Conservation (phyloP, 64 coral and sea anemone genomes). For the Catalaphyllia jardinei region DNA sequence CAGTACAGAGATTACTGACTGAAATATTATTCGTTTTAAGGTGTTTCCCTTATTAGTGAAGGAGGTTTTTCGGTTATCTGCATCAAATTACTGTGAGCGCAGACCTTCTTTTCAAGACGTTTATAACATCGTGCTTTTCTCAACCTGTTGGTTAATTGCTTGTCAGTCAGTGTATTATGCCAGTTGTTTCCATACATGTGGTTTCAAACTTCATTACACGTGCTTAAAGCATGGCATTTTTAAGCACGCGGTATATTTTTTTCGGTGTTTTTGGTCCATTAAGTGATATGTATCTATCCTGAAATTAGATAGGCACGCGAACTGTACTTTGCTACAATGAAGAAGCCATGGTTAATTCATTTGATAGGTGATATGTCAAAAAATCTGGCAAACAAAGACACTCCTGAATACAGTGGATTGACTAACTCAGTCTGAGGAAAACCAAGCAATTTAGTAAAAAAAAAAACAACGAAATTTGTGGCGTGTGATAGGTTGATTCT, state of each 20-base stretch:
- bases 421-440: background rate
- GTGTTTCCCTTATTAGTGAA: background rate
- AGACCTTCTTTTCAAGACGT: background rate
- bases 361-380: background rate
- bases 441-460: background rate
- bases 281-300: background rate
- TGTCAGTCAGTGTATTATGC: background rate
- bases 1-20: background rate
- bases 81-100: background rate
- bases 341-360: background rate
- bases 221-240: background rate
- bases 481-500: background rate
- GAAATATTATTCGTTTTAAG: background rate
- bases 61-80: too few species aligned
- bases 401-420: background rate
- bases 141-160: slow-evolving; percentile 7
- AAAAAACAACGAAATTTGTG: too few species aligned
- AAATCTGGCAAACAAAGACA: background rate
- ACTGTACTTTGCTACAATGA: background rate
- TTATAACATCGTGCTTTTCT: background rate
- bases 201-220: background rate
- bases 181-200: slow-evolving; percentile 22
- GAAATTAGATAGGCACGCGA: background rate
- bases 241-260: background rate
- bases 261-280: background rate